Conservation (phyloP, 1,140 invertebrate genomes). For the Marisa cornuarietis region DNA sequence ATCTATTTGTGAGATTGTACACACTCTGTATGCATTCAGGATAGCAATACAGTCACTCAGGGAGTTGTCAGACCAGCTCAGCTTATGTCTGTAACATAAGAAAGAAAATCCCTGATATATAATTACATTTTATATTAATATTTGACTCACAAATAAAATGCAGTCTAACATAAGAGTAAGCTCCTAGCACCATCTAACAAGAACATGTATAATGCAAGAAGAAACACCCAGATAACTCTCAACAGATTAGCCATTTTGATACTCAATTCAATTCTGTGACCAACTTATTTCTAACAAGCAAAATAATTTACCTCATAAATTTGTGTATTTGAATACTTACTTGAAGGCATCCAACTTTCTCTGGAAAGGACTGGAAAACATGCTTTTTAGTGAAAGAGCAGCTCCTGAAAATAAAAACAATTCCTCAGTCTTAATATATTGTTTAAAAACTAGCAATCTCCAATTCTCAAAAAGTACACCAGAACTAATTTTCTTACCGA, state of each 20-base stretch:
- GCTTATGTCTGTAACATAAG: conserved; percentile 69
- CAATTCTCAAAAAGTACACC: background rate
- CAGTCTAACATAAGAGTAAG: background rate
- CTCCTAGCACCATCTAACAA: background rate
- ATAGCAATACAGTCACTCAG: conserved; percentile 87
- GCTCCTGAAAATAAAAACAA: conserved; percentile 71
- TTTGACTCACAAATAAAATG: background rate
- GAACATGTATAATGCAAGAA: background rate
- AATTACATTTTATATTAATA: background rate
- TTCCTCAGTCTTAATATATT: no score
- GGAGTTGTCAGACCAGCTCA: conserved; percentile 82
- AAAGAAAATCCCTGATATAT: background rate
- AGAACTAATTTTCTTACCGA: conserved; percentile 72
- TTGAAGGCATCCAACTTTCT: conserved; percentile 78
- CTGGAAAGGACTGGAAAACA: conserved; percentile 81
- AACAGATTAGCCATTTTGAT: background rate
- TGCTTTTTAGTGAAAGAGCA: conserved; percentile 81
- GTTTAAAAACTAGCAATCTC: conserved; percentile 10
- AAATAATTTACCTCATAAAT: background rate
- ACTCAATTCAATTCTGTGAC: background rate
- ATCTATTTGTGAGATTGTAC: conserved; percentile 23
- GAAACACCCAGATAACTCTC: no score
- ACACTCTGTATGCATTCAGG: conserved; percentile 81
- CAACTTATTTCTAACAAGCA: background rate
- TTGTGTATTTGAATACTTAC: conserved; percentile 57